Conservation (phyloP, 2,797 vertebrate species). For the Tapirus indicus region DNA sequence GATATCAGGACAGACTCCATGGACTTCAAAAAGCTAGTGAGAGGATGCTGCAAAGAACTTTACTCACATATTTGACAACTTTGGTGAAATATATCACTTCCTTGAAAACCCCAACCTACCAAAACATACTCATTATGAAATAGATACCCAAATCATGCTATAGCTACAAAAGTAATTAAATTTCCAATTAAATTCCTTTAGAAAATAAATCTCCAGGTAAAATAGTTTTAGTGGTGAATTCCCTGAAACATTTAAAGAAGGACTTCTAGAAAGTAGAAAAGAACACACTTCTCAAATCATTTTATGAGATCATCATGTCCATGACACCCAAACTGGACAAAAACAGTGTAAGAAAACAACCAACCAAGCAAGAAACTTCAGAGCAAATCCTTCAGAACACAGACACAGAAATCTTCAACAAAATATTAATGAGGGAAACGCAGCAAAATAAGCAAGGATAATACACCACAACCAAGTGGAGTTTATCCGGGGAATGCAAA, state of each 20-base stretch:
- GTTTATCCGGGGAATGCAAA: neutral
- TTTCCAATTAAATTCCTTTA: neutral
- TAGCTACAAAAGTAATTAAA: neutral
- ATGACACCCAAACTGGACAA: rapidly evolving
- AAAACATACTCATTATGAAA: neutral
- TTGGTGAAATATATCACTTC: rapidly evolving
- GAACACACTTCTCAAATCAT: neutral
- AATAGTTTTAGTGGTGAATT: too few relatives aligned
- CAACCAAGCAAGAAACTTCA: rapidly evolving
- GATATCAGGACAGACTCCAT: neutral
- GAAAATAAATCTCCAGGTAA: neutral
- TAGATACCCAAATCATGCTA: rapidly evolving
- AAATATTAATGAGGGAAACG: neutral
- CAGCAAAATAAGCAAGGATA: too few relatives aligned
- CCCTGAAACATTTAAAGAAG: neutral
- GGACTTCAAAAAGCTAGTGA: rapidly evolving
- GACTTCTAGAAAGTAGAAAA: neutral
- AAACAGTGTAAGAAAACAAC: too few relatives aligned
- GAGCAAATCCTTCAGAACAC: neutral
- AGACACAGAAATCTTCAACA: neutral
- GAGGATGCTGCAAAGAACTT: rapidly evolving
- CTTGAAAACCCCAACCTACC: too few relatives aligned
- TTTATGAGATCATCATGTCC: rapidly evolving
- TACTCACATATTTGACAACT: neutral
- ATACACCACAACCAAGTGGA: too few relatives aligned